phyloP scores from a whole-genome alignment of 2,888 invertebrate species.

The Synanthedon myopaeformis region DNA sequence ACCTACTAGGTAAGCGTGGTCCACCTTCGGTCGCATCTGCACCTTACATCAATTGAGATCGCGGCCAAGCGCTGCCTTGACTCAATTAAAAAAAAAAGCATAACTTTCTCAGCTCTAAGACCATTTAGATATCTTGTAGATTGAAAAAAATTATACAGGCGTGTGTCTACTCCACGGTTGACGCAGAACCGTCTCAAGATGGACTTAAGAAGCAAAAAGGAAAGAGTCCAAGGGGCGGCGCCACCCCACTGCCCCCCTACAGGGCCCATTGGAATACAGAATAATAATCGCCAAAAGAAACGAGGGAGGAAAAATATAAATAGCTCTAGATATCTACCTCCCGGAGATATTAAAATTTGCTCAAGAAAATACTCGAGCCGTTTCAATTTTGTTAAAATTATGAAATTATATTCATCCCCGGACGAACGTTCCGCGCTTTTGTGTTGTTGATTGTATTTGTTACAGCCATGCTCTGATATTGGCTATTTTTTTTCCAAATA shows the following conservation, averaged over 20 bases:
- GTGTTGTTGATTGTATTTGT: no score
- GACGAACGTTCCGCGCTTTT: background rate
- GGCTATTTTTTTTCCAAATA: no score
- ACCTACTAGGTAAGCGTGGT: no score
- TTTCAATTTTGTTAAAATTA: constrained; percentile 53
- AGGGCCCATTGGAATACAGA: constrained; percentile 62
- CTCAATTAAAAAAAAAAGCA: no score
- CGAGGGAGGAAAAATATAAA: constrained; percentile 66
- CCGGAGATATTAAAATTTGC: constrained; percentile 64
- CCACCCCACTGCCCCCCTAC: constrained; percentile 23
- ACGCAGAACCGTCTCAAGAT: constrained; percentile 55
- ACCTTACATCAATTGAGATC: no score
- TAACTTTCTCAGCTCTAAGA: background rate
- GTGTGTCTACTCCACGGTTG: constrained; percentile 22
- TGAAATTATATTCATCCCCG: constrained; percentile 41
- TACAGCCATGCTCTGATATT: no score
- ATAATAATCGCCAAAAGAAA: constrained; percentile 71
- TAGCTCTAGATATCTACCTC: constrained; percentile 50
- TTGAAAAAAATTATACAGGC: background rate
- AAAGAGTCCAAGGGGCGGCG: constrained; percentile 60
- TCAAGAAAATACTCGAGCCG: constrained; percentile 39
- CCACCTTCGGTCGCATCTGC: no score
- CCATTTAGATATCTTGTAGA: background rate
- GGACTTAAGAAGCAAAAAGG: constrained; percentile 72
- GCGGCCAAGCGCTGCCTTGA: no score